Conservation (phyloP, 2,888 invertebrate species). For the Synergus laeviventris region DNA sequence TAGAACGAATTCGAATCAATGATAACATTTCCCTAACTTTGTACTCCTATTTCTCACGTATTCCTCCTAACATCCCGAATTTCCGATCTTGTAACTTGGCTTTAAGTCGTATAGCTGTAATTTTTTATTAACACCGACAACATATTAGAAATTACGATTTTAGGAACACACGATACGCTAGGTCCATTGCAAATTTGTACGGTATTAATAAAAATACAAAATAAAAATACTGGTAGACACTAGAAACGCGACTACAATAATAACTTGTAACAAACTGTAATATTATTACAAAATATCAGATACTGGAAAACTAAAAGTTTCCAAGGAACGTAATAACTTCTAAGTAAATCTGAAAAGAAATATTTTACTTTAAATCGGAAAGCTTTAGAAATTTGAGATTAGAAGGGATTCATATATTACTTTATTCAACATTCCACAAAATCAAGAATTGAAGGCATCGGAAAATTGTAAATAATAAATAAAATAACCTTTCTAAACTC, state of each 20-base stretch:
- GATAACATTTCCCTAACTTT: constrained; percentile 30
- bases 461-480: background rate
- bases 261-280: constrained; percentile 1
- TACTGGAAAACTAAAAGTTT: background rate
- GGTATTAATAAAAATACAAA: background rate
- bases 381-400: background rate
- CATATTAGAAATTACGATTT: constrained; percentile 27
- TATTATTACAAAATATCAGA: constrained; percentile 32
- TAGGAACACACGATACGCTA: background rate
- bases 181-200: constrained; percentile 32
- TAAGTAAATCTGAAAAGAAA: background rate
- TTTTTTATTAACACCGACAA: constrained; percentile 26
- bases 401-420: background rate
- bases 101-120: constrained; percentile 35
- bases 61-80: constrained; percentile 25
- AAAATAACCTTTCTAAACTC: background rate
- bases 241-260: constrained; percentile 1
- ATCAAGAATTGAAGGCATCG: background rate
- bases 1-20: constrained; percentile 29
- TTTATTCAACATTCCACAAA: background rate
- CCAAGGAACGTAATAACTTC: background rate
- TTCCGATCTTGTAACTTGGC: constrained; percentile 29
- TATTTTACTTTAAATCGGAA: no score
- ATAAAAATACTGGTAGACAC: constrained; percentile 15
- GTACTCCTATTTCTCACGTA: constrained; percentile 28